phyloP scores from a whole-genome alignment of 37 sponge, comb jelly and placozoan species.

The Spongilla lacustris region DNA sequence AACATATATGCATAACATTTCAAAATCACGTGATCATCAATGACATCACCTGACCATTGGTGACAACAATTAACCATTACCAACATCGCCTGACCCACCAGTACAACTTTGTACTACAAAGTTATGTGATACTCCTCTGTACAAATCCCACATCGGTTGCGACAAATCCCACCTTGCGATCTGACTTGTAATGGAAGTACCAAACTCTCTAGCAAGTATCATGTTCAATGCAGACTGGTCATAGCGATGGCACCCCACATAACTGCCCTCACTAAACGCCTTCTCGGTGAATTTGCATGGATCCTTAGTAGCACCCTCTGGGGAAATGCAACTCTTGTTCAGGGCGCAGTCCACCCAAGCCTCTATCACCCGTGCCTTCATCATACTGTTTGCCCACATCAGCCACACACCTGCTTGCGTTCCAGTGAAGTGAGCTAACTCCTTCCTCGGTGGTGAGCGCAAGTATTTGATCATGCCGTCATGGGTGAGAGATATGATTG shows the following conservation, averaged over 20 bases:
- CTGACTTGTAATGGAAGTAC: neutral
- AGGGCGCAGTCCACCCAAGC: constrained; percentile 16
- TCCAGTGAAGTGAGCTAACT: neutral
- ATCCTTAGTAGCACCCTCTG: neutral
- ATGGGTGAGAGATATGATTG: neutral
- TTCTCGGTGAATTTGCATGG: neutral
- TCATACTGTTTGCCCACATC: constrained; percentile 5
- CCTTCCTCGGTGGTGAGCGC: neutral
- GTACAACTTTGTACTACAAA: too few relatives aligned
- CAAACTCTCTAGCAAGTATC: constrained; percentile 4
- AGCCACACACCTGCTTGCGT: neutral
- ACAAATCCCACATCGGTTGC: too few relatives aligned
- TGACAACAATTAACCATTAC: too few relatives aligned
- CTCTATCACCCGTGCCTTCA: neutral
- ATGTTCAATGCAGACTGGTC: constrained; percentile 1
- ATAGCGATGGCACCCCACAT: constrained; percentile 11
- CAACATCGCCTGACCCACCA: too few relatives aligned
- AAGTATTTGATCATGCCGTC: neutral
- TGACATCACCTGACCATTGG: too few relatives aligned
- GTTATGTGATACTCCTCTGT: too few relatives aligned
- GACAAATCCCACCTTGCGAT: too few relatives aligned
- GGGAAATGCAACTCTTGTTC: constrained; percentile 7
- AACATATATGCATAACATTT: too few relatives aligned
- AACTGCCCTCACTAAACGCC: neutral
- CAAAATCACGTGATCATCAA: too few relatives aligned